Percentiles rank a stretch among this genome's conserved stretches.
Conservation (phyloP, 2,797 vertebrate species). For the Scolopax rusticola region DNA sequence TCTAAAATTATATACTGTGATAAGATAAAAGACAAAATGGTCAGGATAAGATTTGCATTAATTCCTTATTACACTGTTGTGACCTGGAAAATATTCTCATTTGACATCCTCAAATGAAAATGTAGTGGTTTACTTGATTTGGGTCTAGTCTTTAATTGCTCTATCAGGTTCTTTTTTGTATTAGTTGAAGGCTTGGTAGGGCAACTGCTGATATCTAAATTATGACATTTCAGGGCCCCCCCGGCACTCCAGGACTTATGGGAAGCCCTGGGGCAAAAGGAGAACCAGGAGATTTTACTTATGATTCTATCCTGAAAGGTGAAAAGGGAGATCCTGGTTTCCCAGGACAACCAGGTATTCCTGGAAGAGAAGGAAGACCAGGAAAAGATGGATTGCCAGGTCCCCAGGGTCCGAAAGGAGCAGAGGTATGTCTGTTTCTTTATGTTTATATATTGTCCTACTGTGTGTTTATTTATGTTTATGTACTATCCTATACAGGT, state of each 20-base stretch:
- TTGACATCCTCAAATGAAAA: background rate
- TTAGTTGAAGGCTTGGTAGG: background rate
- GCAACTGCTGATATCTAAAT: background rate
- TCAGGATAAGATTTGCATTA: background rate
- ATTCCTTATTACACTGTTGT: background rate
- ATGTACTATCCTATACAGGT: background rate
- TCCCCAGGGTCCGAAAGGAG: conserved; percentile 88
- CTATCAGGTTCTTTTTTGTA: background rate
- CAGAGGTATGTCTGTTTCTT: conserved; percentile 81
- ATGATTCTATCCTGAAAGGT: conserved; percentile 88
- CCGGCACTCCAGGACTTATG: conserved; percentile 85
- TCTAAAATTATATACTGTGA: background rate
- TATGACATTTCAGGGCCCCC: conserved; percentile 81
- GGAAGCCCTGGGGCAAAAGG: conserved; percentile 91
- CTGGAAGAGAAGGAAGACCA: conserved; percentile 86
- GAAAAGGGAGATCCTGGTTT: conserved; percentile 88
- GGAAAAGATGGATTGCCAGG: conserved; percentile 90
- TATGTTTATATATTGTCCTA: background rate
- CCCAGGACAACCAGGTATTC: conserved; percentile 84
- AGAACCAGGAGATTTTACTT: conserved; percentile 90
- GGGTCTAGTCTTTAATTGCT: background rate
- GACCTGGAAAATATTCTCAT: background rate
- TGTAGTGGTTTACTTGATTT: background rate
- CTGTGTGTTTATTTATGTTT: background rate
- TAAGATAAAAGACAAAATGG: background rate